Conservation (phyloP, 2,113 vertebrate species). For the Ranitomeya variabilis region DNA sequence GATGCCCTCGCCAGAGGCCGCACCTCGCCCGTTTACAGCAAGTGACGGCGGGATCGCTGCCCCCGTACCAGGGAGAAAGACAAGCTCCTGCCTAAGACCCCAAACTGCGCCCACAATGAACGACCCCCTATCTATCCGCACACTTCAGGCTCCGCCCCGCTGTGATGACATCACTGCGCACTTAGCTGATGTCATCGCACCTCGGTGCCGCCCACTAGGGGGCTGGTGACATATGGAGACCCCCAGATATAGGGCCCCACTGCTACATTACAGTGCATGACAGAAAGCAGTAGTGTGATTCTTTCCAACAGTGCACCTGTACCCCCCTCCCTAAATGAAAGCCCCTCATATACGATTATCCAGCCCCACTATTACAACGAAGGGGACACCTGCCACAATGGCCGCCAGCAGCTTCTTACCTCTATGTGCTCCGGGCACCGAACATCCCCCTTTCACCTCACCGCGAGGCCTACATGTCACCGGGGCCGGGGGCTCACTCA, state of each 20-base stretch:
- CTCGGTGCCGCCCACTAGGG: too few relatives aligned
- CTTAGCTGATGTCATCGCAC: too few relatives aligned
- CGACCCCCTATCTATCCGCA: too few relatives aligned
- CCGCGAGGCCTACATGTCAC: constrained; percentile 52
- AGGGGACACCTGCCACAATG: background rate
- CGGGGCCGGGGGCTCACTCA: constrained; percentile 20
- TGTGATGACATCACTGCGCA: background rate
- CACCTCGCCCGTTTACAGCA: too few relatives aligned
- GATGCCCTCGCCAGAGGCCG: too few relatives aligned
- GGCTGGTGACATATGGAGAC: too few relatives aligned
- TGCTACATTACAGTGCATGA: background rate
- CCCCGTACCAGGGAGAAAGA: too few relatives aligned
- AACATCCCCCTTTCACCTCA: constrained; percentile 2
- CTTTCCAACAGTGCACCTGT: background rate
- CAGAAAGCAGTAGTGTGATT: background rate
- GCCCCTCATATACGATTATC: background rate
- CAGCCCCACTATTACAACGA: background rate
- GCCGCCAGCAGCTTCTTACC: background rate
- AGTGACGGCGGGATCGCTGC: too few relatives aligned
- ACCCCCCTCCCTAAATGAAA: background rate
- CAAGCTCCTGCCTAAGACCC: too few relatives aligned
- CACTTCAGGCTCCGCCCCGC: background rate
- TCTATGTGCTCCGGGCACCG: background rate
- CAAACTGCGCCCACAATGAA: too few relatives aligned
- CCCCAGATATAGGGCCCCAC: background rate